phyloP scores from a whole-genome alignment of 2,113 vertebrate species.

The Cyprinodon brontotheroides region DNA sequence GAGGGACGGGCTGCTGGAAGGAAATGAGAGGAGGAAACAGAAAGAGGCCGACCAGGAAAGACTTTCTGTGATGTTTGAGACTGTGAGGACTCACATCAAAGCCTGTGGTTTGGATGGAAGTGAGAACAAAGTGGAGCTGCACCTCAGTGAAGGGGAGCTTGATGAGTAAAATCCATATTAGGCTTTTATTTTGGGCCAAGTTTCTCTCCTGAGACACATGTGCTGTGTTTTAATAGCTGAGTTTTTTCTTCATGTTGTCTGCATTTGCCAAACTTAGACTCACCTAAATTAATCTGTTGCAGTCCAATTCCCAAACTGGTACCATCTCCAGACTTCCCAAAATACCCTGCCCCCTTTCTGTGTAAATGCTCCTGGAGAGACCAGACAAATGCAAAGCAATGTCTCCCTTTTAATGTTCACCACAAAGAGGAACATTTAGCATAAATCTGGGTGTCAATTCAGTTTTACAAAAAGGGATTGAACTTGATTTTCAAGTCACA shows the following conservation, averaged over 20 bases:
- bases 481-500: no score
- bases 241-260: background rate
- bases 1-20: conserved; percentile 16
- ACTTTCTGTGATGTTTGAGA: conserved; percentile 37
- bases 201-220: background rate
- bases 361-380: background rate
- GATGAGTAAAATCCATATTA: conserved; percentile 12
- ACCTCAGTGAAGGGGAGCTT: conserved; percentile 5
- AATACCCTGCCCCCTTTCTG: background rate
- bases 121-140: conserved; percentile 33
- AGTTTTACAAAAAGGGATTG: no score
- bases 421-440: no score
- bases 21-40: conserved; percentile 32
- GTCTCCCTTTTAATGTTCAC: no score
- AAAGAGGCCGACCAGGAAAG: conserved; percentile 27
- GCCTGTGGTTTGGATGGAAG: conserved; percentile 33
- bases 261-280: background rate
- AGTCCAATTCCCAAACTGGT: background rate
- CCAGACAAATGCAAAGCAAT: background rate
- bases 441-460: no score
- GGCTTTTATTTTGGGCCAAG: conserved; percentile 6
- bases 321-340: background rate
- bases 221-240: background rate
- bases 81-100: conserved; percentile 34
- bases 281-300: background rate